A percentile compares a stretch with the other conserved stretches of the same genome.
Conservation (phyloP, 2,797 vertebrate genomes). For the Paramormyrops hopkinsi region DNA sequence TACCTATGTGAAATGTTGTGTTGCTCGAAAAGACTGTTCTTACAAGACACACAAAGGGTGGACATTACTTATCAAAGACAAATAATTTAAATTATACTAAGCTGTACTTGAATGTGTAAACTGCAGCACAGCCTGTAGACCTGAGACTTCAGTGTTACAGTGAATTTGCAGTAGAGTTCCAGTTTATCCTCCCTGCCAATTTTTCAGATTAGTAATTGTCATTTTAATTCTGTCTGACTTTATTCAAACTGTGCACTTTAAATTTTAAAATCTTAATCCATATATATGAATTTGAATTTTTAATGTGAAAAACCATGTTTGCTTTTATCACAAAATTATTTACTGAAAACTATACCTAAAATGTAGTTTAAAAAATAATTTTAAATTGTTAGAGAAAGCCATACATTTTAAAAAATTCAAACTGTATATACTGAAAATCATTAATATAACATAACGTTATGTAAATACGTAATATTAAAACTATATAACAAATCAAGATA, state of each 20-base stretch:
- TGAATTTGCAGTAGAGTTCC: not conserved
- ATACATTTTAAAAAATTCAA: conserved; percentile 12
- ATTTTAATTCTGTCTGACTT: not conserved
- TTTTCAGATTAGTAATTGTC: not conserved
- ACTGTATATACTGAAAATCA: conserved; percentile 4
- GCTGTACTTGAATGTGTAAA: not conserved
- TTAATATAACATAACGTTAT: not conserved
- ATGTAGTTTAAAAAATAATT: not conserved
- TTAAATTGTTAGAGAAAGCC: conserved; percentile 5
- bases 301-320: not conserved
- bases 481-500: not conserved
- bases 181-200: not conserved
- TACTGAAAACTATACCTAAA: not conserved
- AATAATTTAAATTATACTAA: not conserved
- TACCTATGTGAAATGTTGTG: not conserved
- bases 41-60: not conserved
- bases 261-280: not conserved
- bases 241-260: conserved; percentile 16
- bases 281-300: not conserved
- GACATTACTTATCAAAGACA: conserved; percentile 1
- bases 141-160: not conserved
- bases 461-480: conserved; percentile 9
- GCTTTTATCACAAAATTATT: not conserved
- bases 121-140: not conserved
- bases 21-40: not conserved